Conservation (phyloP, 2,888 invertebrate species). For the Cosmopolites sordidus region DNA sequence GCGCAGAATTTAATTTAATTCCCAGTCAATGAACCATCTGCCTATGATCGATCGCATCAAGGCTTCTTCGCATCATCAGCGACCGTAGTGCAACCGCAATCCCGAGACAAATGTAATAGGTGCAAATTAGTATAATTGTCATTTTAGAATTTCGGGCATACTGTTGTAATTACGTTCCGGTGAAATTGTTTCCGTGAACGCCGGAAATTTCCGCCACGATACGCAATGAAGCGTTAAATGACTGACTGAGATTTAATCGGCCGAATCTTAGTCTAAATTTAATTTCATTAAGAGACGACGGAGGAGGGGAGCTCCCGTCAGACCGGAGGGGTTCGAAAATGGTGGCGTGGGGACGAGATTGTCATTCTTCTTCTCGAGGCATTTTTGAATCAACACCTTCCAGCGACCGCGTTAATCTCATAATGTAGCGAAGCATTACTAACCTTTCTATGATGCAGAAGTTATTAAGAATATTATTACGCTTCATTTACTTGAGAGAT, state of each 20-base stretch:
- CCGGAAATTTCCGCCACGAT: constrained; percentile 36
- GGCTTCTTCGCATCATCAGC: neutral
- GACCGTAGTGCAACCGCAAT: neutral
- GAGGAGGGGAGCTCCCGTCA: no score
- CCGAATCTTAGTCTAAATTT: constrained; percentile 11
- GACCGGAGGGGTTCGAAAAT: no score
- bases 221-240: constrained; percentile 41
- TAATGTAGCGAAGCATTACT: no score
- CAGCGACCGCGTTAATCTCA: no score
- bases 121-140: constrained; percentile 49
- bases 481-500: no score
- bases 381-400: no score
- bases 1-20: no score
- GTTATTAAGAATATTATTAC: no score
- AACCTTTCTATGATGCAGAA: no score
- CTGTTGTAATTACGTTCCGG: constrained; percentile 48
- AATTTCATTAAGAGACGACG: neutral
- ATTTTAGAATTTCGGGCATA: constrained; percentile 47
- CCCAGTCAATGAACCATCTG: no score
- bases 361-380: no score
- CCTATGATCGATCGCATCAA: neutral
- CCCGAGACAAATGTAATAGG: constrained; percentile 39
- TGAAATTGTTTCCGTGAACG: constrained; percentile 41
- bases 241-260: constrained; percentile 41
- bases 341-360: no score